Percentiles rank a stretch among this genome's conserved stretches.
Conservation (phyloP, 2,888 invertebrate genomes). For the Didymodactylos carnosus region DNA sequence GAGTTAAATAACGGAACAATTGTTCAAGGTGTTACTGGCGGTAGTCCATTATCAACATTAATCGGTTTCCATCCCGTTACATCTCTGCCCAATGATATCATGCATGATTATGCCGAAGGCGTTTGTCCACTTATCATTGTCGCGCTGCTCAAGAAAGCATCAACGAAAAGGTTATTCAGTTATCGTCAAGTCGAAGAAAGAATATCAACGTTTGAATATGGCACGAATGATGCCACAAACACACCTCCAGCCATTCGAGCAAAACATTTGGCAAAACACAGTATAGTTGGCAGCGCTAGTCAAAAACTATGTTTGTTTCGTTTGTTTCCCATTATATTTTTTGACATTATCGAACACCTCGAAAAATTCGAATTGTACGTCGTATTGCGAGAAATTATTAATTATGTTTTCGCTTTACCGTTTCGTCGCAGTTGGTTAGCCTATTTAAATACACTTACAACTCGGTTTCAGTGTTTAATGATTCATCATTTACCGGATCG, state of each 20-base stretch:
- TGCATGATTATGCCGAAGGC: neutral
- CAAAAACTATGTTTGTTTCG: neutral
- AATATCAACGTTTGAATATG: neutral
- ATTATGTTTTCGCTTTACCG: neutral
- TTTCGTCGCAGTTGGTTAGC: neutral
- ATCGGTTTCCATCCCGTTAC: neutral
- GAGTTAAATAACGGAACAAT: too few species aligned
- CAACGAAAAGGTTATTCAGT: neutral
- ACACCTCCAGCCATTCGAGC: neutral
- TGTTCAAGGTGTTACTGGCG: too few species aligned
- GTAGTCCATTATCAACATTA: too few species aligned
- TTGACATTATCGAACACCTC: neutral
- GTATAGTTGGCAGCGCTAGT: neutral
- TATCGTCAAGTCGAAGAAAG: neutral
- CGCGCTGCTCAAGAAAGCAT: neutral
- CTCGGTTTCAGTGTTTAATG: neutral
- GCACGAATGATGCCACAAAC: neutral
- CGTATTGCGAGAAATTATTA: neutral
- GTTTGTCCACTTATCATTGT: neutral
- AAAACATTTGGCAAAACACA: neutral
- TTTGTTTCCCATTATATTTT: neutral
- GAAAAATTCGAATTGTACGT: neutral
- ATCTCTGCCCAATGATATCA: neutral
- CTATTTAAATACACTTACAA: neutral
- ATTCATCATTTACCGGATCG: neutral